phyloP scores from a whole-genome alignment of 2,113 vertebrate genomes.

The Ariopsis seemanni region DNA sequence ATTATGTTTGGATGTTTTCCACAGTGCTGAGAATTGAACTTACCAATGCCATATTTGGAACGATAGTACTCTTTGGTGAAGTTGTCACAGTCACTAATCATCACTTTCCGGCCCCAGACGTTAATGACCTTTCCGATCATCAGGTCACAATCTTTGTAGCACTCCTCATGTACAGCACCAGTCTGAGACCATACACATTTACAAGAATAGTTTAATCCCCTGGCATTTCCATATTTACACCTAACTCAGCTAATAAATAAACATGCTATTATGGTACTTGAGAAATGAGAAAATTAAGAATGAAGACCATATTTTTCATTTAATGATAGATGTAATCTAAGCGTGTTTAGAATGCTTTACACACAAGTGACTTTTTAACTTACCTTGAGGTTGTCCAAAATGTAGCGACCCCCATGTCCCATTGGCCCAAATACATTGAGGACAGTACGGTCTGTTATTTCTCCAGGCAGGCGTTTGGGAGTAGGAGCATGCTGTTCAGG shows the following conservation, averaged over 20 bases:
- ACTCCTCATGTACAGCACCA: slow-evolving; percentile 77
- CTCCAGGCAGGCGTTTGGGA: slow-evolving; percentile 75
- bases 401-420: slow-evolving; percentile 67
- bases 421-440: slow-evolving; percentile 79
- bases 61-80: slow-evolving; percentile 89
- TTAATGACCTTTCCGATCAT: slow-evolving; percentile 81
- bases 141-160: slow-evolving; percentile 88
- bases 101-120: slow-evolving; percentile 85
- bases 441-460: slow-evolving; percentile 75
- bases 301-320: not conserved
- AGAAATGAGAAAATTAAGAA: not conserved
- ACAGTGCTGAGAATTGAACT: slow-evolving; percentile 55
- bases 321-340: not conserved
- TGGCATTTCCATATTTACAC: not conserved
- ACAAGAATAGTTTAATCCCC: slow-evolving; percentile 2
- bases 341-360: not conserved
- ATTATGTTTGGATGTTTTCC: not conserved
- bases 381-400: slow-evolving; percentile 84
- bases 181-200: slow-evolving; percentile 67
- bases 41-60: slow-evolving; percentile 85
- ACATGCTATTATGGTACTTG: not conserved
- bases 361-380: slow-evolving; percentile 32
- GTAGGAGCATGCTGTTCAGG: slow-evolving; percentile 68
- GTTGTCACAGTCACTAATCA: slow-evolving; percentile 87
- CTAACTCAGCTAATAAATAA: not conserved